These are phyloP conservation scores for Sebastes diaconus DNA, from an alignment of 2,797 vertebrate species.

Conservation along the genomic window DNA sequence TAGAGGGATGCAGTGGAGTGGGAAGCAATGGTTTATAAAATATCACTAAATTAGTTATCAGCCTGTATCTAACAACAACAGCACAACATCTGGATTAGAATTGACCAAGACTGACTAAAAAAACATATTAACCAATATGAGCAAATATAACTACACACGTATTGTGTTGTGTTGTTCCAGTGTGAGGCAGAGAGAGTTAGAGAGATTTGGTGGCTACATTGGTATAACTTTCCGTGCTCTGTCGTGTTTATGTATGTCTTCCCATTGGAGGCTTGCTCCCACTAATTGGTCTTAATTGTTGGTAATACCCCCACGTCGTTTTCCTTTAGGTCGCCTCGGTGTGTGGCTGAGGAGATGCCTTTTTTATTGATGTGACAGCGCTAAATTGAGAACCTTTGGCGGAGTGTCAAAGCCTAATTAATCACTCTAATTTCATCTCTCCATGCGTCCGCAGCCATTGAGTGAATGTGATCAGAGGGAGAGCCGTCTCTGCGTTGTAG, in stretches of 20 bases:
- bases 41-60: not conserved
- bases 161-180: not conserved
- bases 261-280: conserved; percentile 59
- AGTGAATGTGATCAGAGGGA: conserved; percentile 79
- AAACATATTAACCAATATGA: not conserved
- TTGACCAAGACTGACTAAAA: too few species aligned
- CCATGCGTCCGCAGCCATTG: conserved; percentile 71
- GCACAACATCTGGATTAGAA: not conserved
- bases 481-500: conserved; percentile 65
- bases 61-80: not conserved
- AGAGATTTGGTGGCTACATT: not conserved
- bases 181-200: not conserved
- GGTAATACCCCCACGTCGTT: conserved; percentile 78
- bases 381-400: conserved; percentile 86
- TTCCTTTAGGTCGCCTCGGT: conserved; percentile 76
- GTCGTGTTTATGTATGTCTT: conserved; percentile 62
- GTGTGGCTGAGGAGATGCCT: conserved; percentile 72
- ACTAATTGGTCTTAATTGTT: conserved; percentile 87
- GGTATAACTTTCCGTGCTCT: conserved; percentile 29
- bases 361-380: conserved; percentile 86
- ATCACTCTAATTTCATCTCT: conserved; percentile 85
- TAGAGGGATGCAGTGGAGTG: too few species aligned
- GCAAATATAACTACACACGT: not conserved
- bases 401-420: conserved; percentile 83
- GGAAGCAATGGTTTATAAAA: not conserved